Percentiles rank a stretch among this genome's conserved stretches.
phyloP scores from a whole-genome alignment of 2,888 invertebrate species.

The Julus scandinavius region DNA sequence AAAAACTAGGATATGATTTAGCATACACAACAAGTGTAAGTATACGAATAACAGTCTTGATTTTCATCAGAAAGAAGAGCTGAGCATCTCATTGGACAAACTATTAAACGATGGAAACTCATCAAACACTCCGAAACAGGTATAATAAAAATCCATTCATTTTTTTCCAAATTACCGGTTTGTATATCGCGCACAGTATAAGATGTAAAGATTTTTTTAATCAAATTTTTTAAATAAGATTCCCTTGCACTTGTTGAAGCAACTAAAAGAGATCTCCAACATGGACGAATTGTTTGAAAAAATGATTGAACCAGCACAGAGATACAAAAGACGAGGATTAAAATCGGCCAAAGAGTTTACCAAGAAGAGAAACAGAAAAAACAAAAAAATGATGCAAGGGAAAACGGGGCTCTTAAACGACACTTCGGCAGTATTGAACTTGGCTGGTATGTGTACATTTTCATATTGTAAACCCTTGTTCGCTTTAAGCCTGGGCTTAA shows the following conservation, averaged over 20 bases:
- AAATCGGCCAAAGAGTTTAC: slow-evolving; percentile 54
- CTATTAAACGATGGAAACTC: not conserved
- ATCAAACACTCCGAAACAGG: not conserved
- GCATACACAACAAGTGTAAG: too few relatives aligned
- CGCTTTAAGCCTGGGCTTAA: not conserved
- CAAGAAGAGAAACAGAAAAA: slow-evolving; percentile 23
- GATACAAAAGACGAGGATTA: slow-evolving; percentile 55
- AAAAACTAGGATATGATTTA: too few relatives aligned
- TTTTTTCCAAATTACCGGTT: too few relatives aligned
- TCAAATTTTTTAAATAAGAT: slow-evolving; percentile 55
- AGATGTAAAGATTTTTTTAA: too few relatives aligned
- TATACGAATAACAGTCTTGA: not conserved
- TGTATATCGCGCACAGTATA: too few relatives aligned
- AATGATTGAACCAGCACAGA: slow-evolving; percentile 57
- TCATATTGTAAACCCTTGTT: not conserved
- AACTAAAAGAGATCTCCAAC: slow-evolving; percentile 55
- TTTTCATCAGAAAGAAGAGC: not conserved
- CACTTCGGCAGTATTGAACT: not conserved
- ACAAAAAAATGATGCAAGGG: slow-evolving; percentile 10
- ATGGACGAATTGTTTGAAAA: slow-evolving; percentile 56
- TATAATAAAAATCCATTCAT: not conserved
- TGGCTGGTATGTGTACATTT: not conserved
- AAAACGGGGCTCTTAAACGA: not conserved
- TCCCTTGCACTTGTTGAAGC: slow-evolving; percentile 54
- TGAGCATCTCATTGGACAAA: not conserved